phyloP scores from a whole-genome alignment of 2,888 invertebrate genomes.

The Emmelina monodactyla region DNA sequence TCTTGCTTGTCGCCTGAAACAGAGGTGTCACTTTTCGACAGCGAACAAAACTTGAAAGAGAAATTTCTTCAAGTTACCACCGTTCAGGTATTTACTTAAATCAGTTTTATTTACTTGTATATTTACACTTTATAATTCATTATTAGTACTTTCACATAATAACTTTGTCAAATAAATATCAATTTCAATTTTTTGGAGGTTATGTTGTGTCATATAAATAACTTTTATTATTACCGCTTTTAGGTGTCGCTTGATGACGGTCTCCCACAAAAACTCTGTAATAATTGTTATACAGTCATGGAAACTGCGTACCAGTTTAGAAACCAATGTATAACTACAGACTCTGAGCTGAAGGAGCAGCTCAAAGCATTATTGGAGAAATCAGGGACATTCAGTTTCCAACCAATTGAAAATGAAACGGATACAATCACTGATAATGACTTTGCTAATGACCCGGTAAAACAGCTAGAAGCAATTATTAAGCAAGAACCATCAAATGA shows the following conservation, averaged over 20 bases:
- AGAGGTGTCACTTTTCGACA: constrained; percentile 45
- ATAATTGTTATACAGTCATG: constrained; percentile 38
- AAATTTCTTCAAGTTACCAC: constrained; percentile 51
- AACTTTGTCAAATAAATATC: too few relatives aligned
- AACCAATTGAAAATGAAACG: constrained; percentile 7
- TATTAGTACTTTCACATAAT: too few relatives aligned
- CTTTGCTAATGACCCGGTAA: constrained; percentile 38
- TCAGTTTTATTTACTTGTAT: too few relatives aligned
- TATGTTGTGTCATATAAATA: too few relatives aligned
- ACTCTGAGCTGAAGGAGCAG: constrained; percentile 43
- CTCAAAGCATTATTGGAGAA: constrained; percentile 28
- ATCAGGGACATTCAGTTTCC: constrained; percentile 16
- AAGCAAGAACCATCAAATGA: constrained; percentile 47
- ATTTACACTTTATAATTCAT: too few relatives aligned
- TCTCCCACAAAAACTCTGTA: constrained; percentile 49
- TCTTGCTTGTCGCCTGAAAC: constrained; percentile 52
- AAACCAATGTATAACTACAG: constrained; percentile 53
- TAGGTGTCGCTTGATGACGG: constrained; percentile 49
- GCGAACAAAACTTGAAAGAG: constrained; percentile 32
- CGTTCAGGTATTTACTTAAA: constrained; percentile 40
- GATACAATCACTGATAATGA: constrained; percentile 24
- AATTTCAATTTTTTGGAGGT: too few relatives aligned
- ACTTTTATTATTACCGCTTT: constrained; percentile 12
- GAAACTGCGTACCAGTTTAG: constrained; percentile 48
- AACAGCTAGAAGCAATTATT: constrained; percentile 45